A percentile compares a stretch with the other conserved stretches of the same genome.
phyloP scores from a whole-genome alignment of 2,888 invertebrate genomes.

The Phytoseiulus persimilis region DNA sequence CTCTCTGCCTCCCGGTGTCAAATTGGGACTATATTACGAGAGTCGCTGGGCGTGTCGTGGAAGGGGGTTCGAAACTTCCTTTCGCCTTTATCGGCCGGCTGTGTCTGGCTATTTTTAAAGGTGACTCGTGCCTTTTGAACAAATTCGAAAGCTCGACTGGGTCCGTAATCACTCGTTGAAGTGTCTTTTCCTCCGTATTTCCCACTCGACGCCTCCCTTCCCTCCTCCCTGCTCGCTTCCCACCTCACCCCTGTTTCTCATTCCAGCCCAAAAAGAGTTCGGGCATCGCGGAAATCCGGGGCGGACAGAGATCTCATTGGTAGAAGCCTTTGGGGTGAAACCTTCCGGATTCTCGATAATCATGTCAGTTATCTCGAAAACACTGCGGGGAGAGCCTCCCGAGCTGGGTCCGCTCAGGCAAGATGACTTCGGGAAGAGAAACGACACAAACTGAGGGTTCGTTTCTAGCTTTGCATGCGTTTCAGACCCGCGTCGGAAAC shows the following conservation, averaged over 20 bases:
- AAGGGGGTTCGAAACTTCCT: background rate
- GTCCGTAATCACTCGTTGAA: background rate
- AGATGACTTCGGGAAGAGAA: too few species aligned
- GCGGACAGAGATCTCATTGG: too few species aligned
- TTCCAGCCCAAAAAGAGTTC: too few species aligned
- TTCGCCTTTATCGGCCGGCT: background rate
- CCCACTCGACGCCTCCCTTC: background rate
- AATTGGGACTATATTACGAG: background rate
- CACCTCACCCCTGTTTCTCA: background rate
- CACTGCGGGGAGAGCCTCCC: too few species aligned
- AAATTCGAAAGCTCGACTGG: background rate
- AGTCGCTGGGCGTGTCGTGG: background rate
- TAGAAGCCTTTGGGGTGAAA: too few species aligned
- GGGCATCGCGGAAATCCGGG: too few species aligned
- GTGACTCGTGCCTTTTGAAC: constrained; percentile 5
- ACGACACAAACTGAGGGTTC: too few species aligned
- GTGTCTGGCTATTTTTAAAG: background rate
- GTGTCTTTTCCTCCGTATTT: background rate
- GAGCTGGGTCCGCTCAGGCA: too few species aligned
- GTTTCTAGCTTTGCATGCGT: too few species aligned
- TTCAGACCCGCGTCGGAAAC: too few species aligned
- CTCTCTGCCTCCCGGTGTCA: background rate
- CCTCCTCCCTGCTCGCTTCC: too few species aligned
- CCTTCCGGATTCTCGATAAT: too few species aligned
- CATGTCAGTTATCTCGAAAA: background rate